Evolutionary conservation across 2,113 vertebrate species (phyloP).

Genomic region (Leptosomus discolor): DNA sequence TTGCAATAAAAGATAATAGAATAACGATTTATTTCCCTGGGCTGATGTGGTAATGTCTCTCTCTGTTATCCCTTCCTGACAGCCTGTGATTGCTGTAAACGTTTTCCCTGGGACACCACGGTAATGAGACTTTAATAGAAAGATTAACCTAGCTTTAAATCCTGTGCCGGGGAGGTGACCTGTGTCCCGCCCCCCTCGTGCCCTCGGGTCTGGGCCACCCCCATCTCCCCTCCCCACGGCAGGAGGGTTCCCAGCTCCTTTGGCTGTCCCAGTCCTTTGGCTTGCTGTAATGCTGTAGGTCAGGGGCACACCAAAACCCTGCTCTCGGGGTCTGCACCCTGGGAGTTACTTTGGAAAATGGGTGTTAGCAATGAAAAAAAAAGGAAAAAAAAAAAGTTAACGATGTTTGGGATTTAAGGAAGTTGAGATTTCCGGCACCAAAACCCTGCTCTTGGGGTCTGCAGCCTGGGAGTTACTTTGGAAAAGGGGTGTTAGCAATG

Average conservation of each 20-base stretch:
- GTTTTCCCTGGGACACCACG: neutral
- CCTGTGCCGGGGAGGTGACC: neutral
- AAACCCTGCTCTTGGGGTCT: accelerated
- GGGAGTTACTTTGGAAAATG: accelerated
- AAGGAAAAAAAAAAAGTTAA: too few species aligned
- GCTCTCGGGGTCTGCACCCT: neutral
- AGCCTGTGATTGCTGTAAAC: conserved; percentile 44
- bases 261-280: neutral
- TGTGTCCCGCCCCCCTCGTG: neutral
- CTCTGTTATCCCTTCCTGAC: conserved; percentile 65
- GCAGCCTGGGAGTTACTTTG: neutral
- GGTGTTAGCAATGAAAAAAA: neutral
- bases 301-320: accelerated
- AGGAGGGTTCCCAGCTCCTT: neutral
- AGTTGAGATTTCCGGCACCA: accelerated
- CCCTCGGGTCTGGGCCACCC: neutral
- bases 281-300: neutral
- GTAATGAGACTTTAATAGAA: conserved; percentile 58
- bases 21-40: conserved; percentile 66
- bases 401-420: neutral
- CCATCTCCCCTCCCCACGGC: accelerated
- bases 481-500: neutral
- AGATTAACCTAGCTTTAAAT: conserved; percentile 26
- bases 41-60: conserved; percentile 73
- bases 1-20: conserved; percentile 74